Evolutionary conservation across 2,113 vertebrate species (phyloP).

Genomic region (Lethenteron camtschaticum): DNA sequence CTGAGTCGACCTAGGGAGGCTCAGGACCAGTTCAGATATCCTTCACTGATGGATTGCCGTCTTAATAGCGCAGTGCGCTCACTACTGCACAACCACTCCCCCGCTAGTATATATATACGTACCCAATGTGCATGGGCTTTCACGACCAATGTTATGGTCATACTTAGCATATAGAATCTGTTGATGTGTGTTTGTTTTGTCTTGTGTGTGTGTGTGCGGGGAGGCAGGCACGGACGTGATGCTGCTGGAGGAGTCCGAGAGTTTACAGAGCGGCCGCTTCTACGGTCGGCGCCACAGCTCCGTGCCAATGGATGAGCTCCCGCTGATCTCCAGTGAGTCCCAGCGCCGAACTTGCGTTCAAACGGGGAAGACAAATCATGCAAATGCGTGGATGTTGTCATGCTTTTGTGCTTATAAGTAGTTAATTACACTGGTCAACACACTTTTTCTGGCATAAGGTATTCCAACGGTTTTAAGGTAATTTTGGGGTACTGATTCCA

Average conservation of each 20-base stretch:
- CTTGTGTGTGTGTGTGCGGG: constrained; percentile 7
- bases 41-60: too few species aligned
- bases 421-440: constrained; percentile 7
- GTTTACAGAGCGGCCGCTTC: constrained; percentile 20
- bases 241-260: constrained; percentile 53
- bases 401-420: constrained; percentile 27
- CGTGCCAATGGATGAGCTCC: constrained; percentile 80
- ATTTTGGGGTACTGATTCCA: too few species aligned
- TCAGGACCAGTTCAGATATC: too few species aligned
- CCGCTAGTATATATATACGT: too few species aligned
- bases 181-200: not conserved
- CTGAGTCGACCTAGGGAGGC: too few species aligned
- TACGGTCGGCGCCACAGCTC: constrained; percentile 62
- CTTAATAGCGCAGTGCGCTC: too few species aligned
- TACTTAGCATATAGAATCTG: not conserved
- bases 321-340: not conserved
- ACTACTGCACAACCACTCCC: too few species aligned
- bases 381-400: not conserved
- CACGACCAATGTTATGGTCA: too few species aligned
- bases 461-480: too few species aligned
- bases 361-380: not conserved
- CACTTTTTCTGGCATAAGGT: too few species aligned
- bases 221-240: constrained; percentile 63
- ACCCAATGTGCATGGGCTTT: too few species aligned
- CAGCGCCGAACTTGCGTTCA: not conserved